phyloP scores from a whole-genome alignment of 2,888 invertebrate genomes.

The Bombylius major region DNA sequence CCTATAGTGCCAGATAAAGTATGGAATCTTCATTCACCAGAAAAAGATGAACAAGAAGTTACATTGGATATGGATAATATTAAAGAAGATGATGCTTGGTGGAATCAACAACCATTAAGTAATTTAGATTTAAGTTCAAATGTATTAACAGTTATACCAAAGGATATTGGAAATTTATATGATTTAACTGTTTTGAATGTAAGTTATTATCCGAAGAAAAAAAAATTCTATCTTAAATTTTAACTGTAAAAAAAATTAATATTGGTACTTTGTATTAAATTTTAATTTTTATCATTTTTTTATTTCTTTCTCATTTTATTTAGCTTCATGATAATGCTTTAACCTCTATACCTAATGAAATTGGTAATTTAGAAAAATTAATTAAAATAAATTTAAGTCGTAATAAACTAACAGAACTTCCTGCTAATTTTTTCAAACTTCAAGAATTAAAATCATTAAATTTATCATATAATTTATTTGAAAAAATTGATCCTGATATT shows the following conservation, averaged over 20 bases:
- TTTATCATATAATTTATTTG: constrained; percentile 61
- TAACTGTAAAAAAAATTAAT: not conserved
- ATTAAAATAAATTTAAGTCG: constrained; percentile 54
- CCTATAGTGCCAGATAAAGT: constrained; percentile 55
- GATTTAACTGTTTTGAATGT: constrained; percentile 60
- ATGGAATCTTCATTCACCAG: constrained; percentile 58
- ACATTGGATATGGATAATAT: constrained; percentile 38
- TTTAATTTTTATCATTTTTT: not conserved
- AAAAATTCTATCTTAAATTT: not conserved
- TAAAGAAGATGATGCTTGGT: constrained; percentile 58
- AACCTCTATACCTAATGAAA: constrained; percentile 54
- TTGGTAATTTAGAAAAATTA: constrained; percentile 56
- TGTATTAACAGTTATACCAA: constrained; percentile 48
- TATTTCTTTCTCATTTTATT: not conserved
- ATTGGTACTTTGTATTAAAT: not conserved
- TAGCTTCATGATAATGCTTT: constrained; percentile 79
- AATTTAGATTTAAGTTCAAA: constrained; percentile 69
- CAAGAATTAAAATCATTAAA: constrained; percentile 57
- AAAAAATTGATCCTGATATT: constrained; percentile 53
- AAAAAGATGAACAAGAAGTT: constrained; percentile 45
- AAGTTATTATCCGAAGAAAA: constrained; percentile 19
- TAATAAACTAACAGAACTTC: constrained; percentile 52
- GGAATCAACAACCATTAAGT: constrained; percentile 67
- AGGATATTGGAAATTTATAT: constrained; percentile 50
- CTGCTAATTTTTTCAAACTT: constrained; percentile 54